A percentile compares a stretch with the other conserved stretches of the same genome.
These are phyloP conservation scores for Caenorhabditis wallacei DNA, from an alignment of 2,888 invertebrate genomes.

Conservation along the genomic window DNA sequence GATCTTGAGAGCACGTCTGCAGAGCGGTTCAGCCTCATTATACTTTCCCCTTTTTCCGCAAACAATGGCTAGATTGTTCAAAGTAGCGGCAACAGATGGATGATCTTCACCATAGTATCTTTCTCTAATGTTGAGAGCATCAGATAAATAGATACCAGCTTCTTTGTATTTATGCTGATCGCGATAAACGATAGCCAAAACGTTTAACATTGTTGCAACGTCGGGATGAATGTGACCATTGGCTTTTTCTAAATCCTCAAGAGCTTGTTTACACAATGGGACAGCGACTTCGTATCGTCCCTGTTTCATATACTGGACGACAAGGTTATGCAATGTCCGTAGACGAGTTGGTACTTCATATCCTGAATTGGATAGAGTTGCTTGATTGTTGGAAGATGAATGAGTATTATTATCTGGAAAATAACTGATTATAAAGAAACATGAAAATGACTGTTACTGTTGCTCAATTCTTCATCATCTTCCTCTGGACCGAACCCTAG, in stretches of 20 bases:
- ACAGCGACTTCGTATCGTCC: slow-evolving; percentile 98
- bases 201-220: slow-evolving; percentile 99
- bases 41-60: slow-evolving; percentile 93
- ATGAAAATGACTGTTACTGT: slow-evolving; percentile 5
- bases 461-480: slow-evolving; percentile 76
- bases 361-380: slow-evolving; percentile 91
- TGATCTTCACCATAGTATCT: slow-evolving; percentile 99
- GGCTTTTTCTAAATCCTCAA: slow-evolving; percentile 98
- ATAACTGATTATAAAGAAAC: background rate
- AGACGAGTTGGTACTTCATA: slow-evolving; percentile 99
- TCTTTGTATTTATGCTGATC: slow-evolving; percentile 99
- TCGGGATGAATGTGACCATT: slow-evolving; percentile 99
- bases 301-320: slow-evolving; percentile 95
- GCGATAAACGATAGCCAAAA: slow-evolving; percentile 94
- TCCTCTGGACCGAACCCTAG: slow-evolving; percentile 83
- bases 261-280: slow-evolving; percentile 98
- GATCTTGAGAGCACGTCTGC: slow-evolving; percentile 97
- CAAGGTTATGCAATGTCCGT: slow-evolving; percentile 97
- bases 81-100: slow-evolving; percentile 96
- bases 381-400: slow-evolving; percentile 88
- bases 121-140: slow-evolving; percentile 95
- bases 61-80: slow-evolving; percentile 98
- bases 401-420: slow-evolving; percentile 74
- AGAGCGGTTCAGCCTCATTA: slow-evolving; percentile 98
- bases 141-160: slow-evolving; percentile 97